A percentile compares a stretch with the other conserved stretches of the same genome.
These are phyloP conservation scores for Semnopithecus entellus DNA, from an alignment of 2,113 vertebrate genomes.

Conservation along the genomic window DNA sequence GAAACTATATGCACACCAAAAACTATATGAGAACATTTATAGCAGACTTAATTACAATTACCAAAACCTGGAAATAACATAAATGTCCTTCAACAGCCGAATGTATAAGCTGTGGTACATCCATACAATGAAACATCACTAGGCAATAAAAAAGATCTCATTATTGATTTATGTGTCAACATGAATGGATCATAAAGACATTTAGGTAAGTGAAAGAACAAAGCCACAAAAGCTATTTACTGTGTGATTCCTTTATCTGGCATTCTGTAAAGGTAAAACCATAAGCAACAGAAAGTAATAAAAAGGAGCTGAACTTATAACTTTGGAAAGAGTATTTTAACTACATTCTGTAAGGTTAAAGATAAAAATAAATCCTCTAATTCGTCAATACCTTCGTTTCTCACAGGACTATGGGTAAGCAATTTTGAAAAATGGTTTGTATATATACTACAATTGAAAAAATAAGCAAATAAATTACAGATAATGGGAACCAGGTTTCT, in stretches of 20 bases:
- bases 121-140: neutral
- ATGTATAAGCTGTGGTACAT: neutral
- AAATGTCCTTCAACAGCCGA: neutral
- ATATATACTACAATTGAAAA: too few relatives aligned
- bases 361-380: neutral
- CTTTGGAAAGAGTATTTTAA: neutral
- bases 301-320: neutral
- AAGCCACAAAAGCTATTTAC: neutral
- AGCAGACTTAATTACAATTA: neutral
- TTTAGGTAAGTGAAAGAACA: neutral
- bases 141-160: neutral
- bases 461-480: neutral
- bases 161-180: neutral
- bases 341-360: neutral
- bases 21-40: neutral
- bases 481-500: neutral
- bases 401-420: neutral
- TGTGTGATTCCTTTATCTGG: neutral
- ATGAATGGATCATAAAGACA: neutral
- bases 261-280: neutral
- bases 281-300: neutral
- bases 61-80: neutral
- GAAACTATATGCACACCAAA: neutral
- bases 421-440: too few relatives aligned
- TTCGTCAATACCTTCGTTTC: neutral